Evolutionary conservation across 1,140 invertebrate genomes (phyloP), one percentile per base, ranked within the genome.

Genomic region (Lasaia peninsularis): DNA sequence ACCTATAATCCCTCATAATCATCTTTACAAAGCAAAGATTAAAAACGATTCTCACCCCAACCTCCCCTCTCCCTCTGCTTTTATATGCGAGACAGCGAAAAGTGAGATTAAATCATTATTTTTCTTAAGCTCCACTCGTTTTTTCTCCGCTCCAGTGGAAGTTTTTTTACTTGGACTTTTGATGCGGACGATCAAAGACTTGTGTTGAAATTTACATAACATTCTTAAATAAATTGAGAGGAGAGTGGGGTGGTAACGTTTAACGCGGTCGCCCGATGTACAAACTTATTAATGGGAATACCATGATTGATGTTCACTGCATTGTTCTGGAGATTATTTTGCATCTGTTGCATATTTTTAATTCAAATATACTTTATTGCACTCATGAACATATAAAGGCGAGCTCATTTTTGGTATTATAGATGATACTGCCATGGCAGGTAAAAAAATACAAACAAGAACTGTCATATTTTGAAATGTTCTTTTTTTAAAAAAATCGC

Each of bases 21-120:
- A 89, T 88, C 89, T 89, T 89, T 90, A 89, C 89, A 90, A 90
- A 90, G 89, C 89, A 89, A 90, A 90, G 89, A 90, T 90, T 90
- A 90, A 90, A 90, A 90, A 83, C 89, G 88, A 88, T 89, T 89
- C 84, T 82, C 71, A 75, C 78, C 67, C 72, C 74, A 63, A 31
- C 60, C 66, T 66, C 62, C 68, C 68, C 61, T 65, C 65, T 62
- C 63, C 62, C 65, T 61, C 75, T 40, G 75, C 80, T 78, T 87
- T 88, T 85, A 87, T 88, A 88, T 88, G 86, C 86, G 82, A 75
- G 81, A 80, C 80, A 65, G 80, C 76, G 80, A 73, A 83, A 87
- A 86, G 80, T 76, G 71, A 84, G 86, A 89, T 89, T 89, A 89
- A 86, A 84, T 89, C 86, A 89, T 89, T 89, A 89, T 89, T 89